Base-by-base conservation (phyloP, 2,113 vertebrate genomes). In the Trichomycterus rosablanca region DNA sequence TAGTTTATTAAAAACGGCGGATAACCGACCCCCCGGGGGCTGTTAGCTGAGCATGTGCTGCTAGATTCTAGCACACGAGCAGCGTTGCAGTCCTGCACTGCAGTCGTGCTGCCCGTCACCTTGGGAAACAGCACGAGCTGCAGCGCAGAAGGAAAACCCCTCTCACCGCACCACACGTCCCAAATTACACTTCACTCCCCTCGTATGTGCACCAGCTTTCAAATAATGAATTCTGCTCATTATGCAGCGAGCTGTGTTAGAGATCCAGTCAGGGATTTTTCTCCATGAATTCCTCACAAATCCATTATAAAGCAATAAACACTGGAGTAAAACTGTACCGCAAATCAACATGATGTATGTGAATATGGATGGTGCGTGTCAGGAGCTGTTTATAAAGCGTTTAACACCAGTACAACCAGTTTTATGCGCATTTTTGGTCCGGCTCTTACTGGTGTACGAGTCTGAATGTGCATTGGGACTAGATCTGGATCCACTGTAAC, bases 21-120 rank as follows among this genome's bases (percentile, higher is more conserved):
- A 7, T 7, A 42, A 12, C 34, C 9, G 34, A 12, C 30, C 9
- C 9, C 7, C 34, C 34, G 9, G 9, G 4, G 9, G 34, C 4
- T 35, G n/a, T n/a, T n/a, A n/a, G n/a, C n/a, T n/a, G n/a, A n/a
- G 20, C 35, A 55, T 4, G 35, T 26, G 53, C n/a, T 42, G 23
- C 6, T 56, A 37, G 20, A 43, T 26, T 28, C 18, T 18, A 19
- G 40, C 24, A 7, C 34, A 35, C 11, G 10, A 39, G 39, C 40
- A 15, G 30, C 55, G 24, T 44, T 2, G 37, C 55, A 57, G 37
- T 44, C 55, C 55, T 57, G 55, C 55, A 57, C 55, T 57, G 55
- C 55, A 43, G 55, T 57, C 23, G 24, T 20, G 16, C 8, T 7
- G 34, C 15, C 16, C 23, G 53, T 56, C 55, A 57, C 42, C 39